Base-by-base conservation (phyloP, 2,888 invertebrate genomes). In the Pegoplata infirma region DNA sequence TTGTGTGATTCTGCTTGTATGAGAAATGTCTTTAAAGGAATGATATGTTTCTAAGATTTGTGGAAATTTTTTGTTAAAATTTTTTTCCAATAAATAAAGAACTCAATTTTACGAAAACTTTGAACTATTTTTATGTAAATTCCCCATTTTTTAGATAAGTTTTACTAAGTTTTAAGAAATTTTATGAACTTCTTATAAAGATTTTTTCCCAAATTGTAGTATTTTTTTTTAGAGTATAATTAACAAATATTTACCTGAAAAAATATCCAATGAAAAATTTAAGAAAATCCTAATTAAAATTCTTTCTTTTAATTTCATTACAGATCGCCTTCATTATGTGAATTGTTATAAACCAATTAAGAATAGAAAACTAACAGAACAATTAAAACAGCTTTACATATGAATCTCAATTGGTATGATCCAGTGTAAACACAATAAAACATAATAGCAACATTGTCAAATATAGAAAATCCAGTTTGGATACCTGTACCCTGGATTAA, bases 361-460 rank as follows among this genome's bases (percentile, higher is more conserved):
- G 64, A 86, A 84, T 81, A 83, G 85, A 75, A 72, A 83, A 78
- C 85, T 86, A 51, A 84, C 86, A 74, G 67, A 75, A 23, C 36
- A 59, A 19, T 81, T n/a, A 83, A 80, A 82, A 81, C 14, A 85
- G 86, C 87, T 56, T 91, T 92, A 78, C 90, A 92, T 89, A 91
- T 92, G 91, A 91, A 93, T 84, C 91, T 90, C 92, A 58, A 90
- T 91, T 61, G 83, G 82, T 8, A 12, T 3, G 7, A 17, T 17
- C 19, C 21, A 14, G 8, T 21, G 56, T 21, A 6, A 47, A 58
- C 21, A 71, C 36, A 40, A 40, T n/a, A n/a, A 1, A 40, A 4
- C 36, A 6, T 25, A 25, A 6, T 6, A 25, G 25, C 25, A n/a
- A n/a, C n/a, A n/a, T n/a, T n/a, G 10, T 32, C 32, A 12, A 2